These are phyloP conservation scores for Paralichthys olivaceus DNA, from an alignment of 2,113 vertebrate species.

Conservation along the genomic window DNA sequence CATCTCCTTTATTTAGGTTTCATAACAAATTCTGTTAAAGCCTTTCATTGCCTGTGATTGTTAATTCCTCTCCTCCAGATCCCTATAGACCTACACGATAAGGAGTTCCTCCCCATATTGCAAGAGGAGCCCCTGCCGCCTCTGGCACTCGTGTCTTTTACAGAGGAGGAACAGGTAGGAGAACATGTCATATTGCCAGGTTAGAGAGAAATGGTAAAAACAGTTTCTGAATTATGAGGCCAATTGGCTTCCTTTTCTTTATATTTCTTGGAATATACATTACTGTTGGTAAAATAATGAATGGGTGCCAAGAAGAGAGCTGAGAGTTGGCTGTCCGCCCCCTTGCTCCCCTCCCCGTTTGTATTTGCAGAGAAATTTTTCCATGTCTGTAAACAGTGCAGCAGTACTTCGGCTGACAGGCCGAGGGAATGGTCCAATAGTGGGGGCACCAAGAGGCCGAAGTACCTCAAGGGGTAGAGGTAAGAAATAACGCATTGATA, in stretches of 20 bases:
- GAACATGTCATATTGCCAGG: slow-evolving; percentile 24
- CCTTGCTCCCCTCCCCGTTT: slow-evolving; percentile 19
- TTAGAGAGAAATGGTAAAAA: background rate
- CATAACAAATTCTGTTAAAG: slow-evolving; percentile 17
- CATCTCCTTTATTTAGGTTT: background rate
- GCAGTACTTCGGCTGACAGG: slow-evolving; percentile 94
- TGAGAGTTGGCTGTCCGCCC: background rate
- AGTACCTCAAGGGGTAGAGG: slow-evolving; percentile 98
- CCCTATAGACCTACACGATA: slow-evolving; percentile 96
- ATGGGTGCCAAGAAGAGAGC: slow-evolving; percentile 11
- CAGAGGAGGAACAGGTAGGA: slow-evolving; percentile 97
- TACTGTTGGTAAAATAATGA: background rate
- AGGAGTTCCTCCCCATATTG: slow-evolving; percentile 98
- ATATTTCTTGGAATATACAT: background rate
- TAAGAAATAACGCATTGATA: slow-evolving; percentile 74
- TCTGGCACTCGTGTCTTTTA: slow-evolving; percentile 97
- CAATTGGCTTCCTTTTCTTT: background rate
- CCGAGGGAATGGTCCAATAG: slow-evolving; percentile 90
- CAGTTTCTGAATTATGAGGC: background rate
- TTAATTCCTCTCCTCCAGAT: slow-evolving; percentile 80
- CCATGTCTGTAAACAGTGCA: slow-evolving; percentile 98
- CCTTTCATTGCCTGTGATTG: background rate
- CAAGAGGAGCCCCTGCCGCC: slow-evolving; percentile 97
- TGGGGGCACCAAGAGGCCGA: slow-evolving; percentile 94
- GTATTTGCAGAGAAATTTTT: slow-evolving; percentile 96